phyloP scores from a whole-genome alignment of 2,113 vertebrate species.

The Anguilla rostrata region DNA sequence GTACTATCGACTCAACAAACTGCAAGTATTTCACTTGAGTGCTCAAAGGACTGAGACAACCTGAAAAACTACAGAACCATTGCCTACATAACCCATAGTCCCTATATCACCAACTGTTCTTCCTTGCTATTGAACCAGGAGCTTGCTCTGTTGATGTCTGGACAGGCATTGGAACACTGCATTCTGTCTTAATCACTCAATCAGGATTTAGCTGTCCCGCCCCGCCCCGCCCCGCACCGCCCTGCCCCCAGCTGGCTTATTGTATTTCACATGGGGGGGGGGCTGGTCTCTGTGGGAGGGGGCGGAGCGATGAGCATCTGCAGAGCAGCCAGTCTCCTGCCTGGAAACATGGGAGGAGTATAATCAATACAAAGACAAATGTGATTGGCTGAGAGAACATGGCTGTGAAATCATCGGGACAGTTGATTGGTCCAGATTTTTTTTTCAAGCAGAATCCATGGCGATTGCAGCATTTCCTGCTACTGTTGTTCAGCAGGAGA shows the following conservation, averaged over 20 bases:
- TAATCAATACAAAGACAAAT: background rate
- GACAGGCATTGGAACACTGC: conserved; percentile 75
- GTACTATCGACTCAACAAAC: conserved; percentile 93
- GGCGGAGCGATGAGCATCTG: background rate
- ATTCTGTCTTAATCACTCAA: conserved; percentile 79
- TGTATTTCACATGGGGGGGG: conserved; percentile 32
- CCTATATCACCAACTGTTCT: conserved; percentile 50
- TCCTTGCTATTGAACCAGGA: conserved; percentile 60
- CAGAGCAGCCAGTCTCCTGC: too few relatives aligned
- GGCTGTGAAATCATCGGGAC: too few relatives aligned
- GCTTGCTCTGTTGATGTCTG: conserved; percentile 50
- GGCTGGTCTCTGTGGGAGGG: background rate
- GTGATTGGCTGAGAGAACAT: too few relatives aligned
- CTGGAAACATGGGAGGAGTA: background rate
- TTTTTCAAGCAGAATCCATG: too few relatives aligned
- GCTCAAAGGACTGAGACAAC: background rate
- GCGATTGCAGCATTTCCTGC: too few relatives aligned
- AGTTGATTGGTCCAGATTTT: too few relatives aligned
- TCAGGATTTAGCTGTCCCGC: conserved; percentile 49
- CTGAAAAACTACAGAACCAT: background rate
- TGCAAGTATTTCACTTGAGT: conserved; percentile 96
- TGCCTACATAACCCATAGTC: conserved; percentile 59
- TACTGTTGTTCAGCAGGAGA: too few relatives aligned
- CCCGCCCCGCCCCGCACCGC: background rate
- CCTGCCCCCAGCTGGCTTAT: conserved; percentile 44